Base-by-base conservation (phyloP, 2,113 vertebrate species). In the Thinocorus orbignyianus region DNA sequence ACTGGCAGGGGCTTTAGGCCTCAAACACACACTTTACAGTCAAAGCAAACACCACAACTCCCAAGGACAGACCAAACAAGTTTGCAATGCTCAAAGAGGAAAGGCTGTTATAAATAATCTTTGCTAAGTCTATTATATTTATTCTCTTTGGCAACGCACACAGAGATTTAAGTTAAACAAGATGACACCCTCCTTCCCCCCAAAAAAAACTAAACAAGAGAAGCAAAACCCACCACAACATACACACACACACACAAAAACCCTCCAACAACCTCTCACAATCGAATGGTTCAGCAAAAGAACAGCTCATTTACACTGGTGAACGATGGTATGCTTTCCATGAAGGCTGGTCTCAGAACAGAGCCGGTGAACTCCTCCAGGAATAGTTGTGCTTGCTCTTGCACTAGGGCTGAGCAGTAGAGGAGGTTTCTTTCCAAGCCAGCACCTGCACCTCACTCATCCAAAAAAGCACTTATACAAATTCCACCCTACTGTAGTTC, bases 171-270 rank as follows among this genome's bases (percentile, higher is more conserved):
- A 5, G 24, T 22, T 31, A 39, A 66, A 58, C 6, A 19, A 51
- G 10, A 35, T 0, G 4, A 55, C 1, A 13, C 33, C 4, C 9
- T 1, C 19, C 17, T 8, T 10, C 42, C 33, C 7, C 6, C 24
- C 25, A 13, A 30, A 23, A 20, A 20, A 41, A 46, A 26, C 1
- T 3, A 33, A 55, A 31, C 30, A 55, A 55, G 17, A 58, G 17
- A 30, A 51, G 42, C 6, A 24, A 39, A 39, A 1, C 7, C 3
- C 17, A 35, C 8, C 15, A 52, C 30, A 54, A 46, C 9, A 44
- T 17, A n/a, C n/a, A n/a, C n/a, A n/a, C n/a, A 46, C 17, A 57
- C 9, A 57, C 7, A 60, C 17, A 51, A 57, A 17, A 60, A 55
- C 4, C 20, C 24, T 30, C 52, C 52, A 54, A 54, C 14, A 28